phyloP scores from a whole-genome alignment of 30 jellyfish, hydroid and myxozoan species.

The Mastigias papua region DNA sequence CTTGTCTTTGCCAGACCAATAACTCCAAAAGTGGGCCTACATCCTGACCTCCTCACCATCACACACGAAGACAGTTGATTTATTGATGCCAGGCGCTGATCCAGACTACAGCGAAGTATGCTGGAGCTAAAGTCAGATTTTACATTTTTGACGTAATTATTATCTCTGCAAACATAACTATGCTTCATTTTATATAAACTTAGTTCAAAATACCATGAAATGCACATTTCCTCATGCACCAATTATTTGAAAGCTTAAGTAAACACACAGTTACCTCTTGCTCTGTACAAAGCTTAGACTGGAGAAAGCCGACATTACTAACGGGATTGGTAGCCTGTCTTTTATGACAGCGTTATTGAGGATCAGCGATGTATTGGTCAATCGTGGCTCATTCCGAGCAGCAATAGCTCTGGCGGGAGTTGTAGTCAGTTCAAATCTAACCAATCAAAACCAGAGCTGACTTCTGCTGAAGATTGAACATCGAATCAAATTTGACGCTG shows the following conservation, averaged over 20 bases:
- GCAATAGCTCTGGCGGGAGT: not conserved
- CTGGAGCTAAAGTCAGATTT: not conserved
- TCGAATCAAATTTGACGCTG: not conserved
- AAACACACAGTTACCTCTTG: not conserved
- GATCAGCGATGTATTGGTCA: not conserved
- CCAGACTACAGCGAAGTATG: not conserved
- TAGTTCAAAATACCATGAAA: not conserved
- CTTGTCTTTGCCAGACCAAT: no score
- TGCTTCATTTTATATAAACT: not conserved
- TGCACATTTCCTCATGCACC: not conserved
- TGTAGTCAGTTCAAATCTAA: not conserved
- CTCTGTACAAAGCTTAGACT: not conserved
- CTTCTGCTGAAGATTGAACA: not conserved
- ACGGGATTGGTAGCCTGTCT: not conserved
- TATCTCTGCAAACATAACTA: not conserved
- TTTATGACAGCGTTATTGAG: not conserved
- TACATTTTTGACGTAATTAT: not conserved
- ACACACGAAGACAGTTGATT: no score
- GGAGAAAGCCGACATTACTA: not conserved
- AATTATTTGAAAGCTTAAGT: not conserved
- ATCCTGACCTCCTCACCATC: no score
- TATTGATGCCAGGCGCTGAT: not conserved
- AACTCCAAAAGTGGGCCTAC: no score
- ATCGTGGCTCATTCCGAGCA: not conserved
- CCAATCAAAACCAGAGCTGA: not conserved